A percentile compares a stretch with the other conserved stretches of the same genome.
Evolutionary conservation across 53 echinoderm and acorn worm genomes (phyloP).

Genomic region (Actinopyga echinites): DNA sequence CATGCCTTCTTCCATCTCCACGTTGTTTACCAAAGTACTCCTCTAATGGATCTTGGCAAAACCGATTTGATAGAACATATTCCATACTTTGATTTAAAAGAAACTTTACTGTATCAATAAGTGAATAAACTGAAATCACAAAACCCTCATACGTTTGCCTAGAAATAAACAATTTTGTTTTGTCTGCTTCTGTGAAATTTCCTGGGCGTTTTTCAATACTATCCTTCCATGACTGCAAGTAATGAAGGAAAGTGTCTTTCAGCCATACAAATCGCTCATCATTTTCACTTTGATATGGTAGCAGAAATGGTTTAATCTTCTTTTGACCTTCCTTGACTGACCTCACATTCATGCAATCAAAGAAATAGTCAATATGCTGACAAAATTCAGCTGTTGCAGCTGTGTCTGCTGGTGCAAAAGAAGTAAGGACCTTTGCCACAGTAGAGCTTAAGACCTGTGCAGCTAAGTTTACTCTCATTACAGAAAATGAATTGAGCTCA

Average conservation of each 20-base stretch:
- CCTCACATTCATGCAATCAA: neutral
- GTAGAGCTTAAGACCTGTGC: neutral
- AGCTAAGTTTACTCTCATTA: neutral
- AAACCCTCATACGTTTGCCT: constrained; percentile 10
- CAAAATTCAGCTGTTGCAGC: constrained; percentile 5
- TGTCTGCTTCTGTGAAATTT: neutral
- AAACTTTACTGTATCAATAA: constrained; percentile 24
- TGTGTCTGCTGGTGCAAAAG: neutral
- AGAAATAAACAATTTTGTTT: neutral
- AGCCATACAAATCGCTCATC: constrained; percentile 14
- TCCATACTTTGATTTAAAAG: neutral
- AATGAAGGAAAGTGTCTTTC: neutral
- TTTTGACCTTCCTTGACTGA: neutral
- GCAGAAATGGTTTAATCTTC: neutral
- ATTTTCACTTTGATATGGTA: neutral
- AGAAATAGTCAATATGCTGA: neutral
- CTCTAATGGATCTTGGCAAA: constrained; percentile 19
- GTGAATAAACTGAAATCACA: constrained; percentile 1
- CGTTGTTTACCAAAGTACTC: constrained; percentile 25
- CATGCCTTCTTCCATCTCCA: neutral
- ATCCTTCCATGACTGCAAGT: neutral
- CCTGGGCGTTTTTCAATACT: neutral
- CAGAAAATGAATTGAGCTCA: neutral
- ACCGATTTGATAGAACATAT: constrained; percentile 11
- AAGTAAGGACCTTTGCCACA: neutral